Percentiles rank a stretch among this genome's conserved stretches.
These are phyloP conservation scores for Synergus gifuensis DNA, from an alignment of 2,888 invertebrate genomes.

Conservation along the genomic window DNA sequence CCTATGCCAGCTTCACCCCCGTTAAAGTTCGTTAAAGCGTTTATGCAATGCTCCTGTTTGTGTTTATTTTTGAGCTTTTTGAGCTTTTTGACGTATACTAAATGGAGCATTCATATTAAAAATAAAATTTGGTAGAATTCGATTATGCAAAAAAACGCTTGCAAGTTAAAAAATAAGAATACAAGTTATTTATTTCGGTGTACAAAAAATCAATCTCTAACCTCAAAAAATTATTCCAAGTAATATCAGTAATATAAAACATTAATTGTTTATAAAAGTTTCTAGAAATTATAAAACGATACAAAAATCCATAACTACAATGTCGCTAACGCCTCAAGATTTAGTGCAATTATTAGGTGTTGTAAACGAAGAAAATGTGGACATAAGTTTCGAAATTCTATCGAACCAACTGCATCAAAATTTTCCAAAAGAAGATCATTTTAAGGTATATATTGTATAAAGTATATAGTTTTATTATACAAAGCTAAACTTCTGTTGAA, in stretches of 20 bases:
- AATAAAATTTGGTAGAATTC: background rate
- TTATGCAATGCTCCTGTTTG: too few species aligned
- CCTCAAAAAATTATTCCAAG: too few species aligned
- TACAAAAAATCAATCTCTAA: background rate
- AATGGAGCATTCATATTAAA: background rate
- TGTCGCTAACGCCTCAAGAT: slow-evolving; percentile 69
- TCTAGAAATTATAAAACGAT: background rate
- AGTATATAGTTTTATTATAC: background rate
- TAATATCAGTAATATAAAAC: background rate
- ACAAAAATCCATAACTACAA: slow-evolving; percentile 45
- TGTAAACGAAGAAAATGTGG: slow-evolving; percentile 72
- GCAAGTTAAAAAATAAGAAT: background rate
- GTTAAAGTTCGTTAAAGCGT: too few species aligned
- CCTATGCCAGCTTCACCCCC: too few species aligned
- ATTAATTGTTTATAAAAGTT: background rate
- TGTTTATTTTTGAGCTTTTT: background rate
- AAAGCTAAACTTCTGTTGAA: background rate
- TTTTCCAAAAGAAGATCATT: slow-evolving; percentile 88
- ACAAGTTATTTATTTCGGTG: background rate
- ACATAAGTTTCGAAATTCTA: slow-evolving; percentile 83
- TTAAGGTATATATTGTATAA: slow-evolving; percentile 80
- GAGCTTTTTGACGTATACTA: background rate
- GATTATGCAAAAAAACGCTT: background rate
- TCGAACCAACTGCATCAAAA: slow-evolving; percentile 88
- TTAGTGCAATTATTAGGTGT: slow-evolving; percentile 70